Evolutionary conservation across 2,888 invertebrate species (phyloP).

Genomic region (Mesoligia furuncula): DNA sequence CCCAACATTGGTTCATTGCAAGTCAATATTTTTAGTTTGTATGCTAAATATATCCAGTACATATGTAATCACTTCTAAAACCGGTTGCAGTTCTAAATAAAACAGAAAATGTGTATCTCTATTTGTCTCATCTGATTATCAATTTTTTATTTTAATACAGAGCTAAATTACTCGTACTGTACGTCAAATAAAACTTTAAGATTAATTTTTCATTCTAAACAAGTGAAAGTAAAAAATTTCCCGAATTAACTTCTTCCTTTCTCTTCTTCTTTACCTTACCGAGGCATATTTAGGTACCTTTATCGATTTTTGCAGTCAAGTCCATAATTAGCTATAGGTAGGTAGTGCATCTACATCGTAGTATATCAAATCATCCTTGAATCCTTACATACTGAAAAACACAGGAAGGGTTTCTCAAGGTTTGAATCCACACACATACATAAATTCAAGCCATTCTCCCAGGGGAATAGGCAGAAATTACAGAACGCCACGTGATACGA

Average conservation of each 20-base stretch:
- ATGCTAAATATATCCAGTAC: neutral
- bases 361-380: conserved; percentile 3
- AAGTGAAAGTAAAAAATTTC: neutral
- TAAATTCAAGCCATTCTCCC: conserved; percentile 39
- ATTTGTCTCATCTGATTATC: conserved; percentile 12
- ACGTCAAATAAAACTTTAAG: neutral
- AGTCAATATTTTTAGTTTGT: neutral
- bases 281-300: neutral
- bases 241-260: neutral
- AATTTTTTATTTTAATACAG: conserved; percentile 13
- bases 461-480: conserved; percentile 41
- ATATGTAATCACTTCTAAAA: conserved; percentile 4
- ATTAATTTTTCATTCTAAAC: conserved; percentile 1
- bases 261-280: neutral
- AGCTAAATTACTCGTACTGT: neutral
- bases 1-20: neutral
- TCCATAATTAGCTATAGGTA: neutral
- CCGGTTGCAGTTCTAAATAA: conserved; percentile 7
- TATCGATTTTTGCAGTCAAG: neutral
- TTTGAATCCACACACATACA: conserved; percentile 30
- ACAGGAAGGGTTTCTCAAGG: conserved; percentile 11
- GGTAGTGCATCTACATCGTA: neutral
- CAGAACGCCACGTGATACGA: conserved; percentile 33
- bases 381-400: neutral
- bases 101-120: neutral